Evolutionary conservation across 2,888 invertebrate species (phyloP), one percentile per base, ranked within the genome.

Genomic region (Sphecodes monilicornis): DNA sequence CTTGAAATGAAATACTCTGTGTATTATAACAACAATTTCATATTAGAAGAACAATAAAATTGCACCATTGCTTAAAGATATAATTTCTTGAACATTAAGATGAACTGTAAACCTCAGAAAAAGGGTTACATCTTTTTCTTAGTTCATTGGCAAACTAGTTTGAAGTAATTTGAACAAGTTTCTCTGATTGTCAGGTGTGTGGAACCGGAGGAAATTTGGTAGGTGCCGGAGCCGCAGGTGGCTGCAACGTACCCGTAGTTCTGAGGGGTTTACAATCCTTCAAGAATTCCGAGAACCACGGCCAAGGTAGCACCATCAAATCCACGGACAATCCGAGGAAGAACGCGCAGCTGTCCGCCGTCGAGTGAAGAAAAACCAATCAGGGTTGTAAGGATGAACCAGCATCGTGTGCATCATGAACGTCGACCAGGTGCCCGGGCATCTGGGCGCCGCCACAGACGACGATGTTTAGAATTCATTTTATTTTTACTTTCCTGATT

Each of bases 251-350:
- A n/a, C 80, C 91, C 8, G 84, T 86, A 26, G 80, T 90, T 22
- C 73, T 90, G 66, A 85, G 84, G 76, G 92, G 91, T n/a, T 70
- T 91, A 11, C 79, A 90, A 6, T 70, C 86, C 10, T 90, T 90
- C 57, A 93, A 92, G 80, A 86, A 83, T 76, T 87, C 85, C 0
- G 91, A 90, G 18, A 88, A 86, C 78, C 91, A 91, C n/a, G 85
- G 84, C 85, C 92, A 90, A 46, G 78, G 76, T 13, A 86, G 71
- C 26, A 80, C 77, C 29, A 72, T 78, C 10, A 93, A 91, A 82
- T 80, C 82, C 22, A 76, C 87, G 41, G 91, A 90, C 36, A 87
- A 83, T 54, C 71, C 90, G 18, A 81, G 88, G 36, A 92, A 92
- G 81, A 88, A 91, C 76, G 74, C 87, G 5, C 90, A 89, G 50